Conservation (phyloP, 35 echinoderm and acorn worm genomes). For the Heliocidaris erythrogramma region DNA sequence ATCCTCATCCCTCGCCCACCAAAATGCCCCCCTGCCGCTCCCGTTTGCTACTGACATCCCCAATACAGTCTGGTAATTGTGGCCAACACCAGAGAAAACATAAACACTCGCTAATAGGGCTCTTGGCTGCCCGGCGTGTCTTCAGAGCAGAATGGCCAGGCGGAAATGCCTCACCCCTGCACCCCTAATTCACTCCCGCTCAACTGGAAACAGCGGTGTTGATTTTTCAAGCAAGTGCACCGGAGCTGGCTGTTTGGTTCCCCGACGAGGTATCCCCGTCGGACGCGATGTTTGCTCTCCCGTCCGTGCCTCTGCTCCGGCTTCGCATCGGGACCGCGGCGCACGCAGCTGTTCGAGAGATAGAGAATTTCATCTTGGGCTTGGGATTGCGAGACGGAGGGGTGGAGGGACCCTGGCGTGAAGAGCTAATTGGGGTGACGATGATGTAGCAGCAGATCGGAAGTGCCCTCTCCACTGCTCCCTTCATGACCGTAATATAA, state of each 20-base stretch:
- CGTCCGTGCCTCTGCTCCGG: neutral
- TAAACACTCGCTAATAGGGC: neutral
- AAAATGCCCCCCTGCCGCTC: slow-evolving; percentile 30
- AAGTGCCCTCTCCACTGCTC: neutral
- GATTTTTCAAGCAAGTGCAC: slow-evolving; percentile 26
- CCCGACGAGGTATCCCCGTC: neutral
- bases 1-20: slow-evolving; percentile 1
- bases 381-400: neutral
- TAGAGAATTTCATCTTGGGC: slow-evolving; percentile 16
- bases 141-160: neutral
- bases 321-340: slow-evolving; percentile 6
- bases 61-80: neutral
- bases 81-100: slow-evolving; percentile 25
- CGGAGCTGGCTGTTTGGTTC: neutral
- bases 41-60: slow-evolving; percentile 37
- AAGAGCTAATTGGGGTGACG: slow-evolving; percentile 21
- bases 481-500: neutral
- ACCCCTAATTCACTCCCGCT: neutral
- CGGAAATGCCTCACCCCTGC: slow-evolving; percentile 20
- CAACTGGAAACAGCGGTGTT: slow-evolving; percentile 35
- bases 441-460: neutral
- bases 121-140: neutral
- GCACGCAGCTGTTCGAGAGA: slow-evolving; percentile 10
- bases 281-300: neutral
- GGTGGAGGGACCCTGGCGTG: neutral